Evolutionary conservation across 1,140 invertebrate genomes (phyloP).

Genomic region (Thaumetopoea pityocampa): DNA sequence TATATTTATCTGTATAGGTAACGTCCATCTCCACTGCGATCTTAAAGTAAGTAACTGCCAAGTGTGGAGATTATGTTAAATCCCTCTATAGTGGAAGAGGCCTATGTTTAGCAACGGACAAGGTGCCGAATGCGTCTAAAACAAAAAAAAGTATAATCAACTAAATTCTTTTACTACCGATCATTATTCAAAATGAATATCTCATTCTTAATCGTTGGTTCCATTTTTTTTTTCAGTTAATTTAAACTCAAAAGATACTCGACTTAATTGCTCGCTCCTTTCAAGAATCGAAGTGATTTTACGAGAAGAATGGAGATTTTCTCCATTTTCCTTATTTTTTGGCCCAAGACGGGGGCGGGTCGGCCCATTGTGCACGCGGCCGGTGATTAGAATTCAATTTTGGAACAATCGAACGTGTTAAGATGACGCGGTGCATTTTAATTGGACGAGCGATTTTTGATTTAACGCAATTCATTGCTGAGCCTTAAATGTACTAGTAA

Average conservation of each 20-base stretch:
- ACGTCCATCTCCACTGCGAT: too few species aligned
- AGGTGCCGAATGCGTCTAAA: background rate
- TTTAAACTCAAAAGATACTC: conserved; percentile 75
- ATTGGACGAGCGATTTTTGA: conserved; percentile 60
- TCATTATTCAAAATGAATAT: too few species aligned
- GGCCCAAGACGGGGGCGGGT: conserved; percentile 35
- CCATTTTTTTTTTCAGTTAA: conserved; percentile 68
- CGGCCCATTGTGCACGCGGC: conserved; percentile 63
- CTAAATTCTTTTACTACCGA: too few species aligned
- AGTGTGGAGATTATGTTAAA: too few species aligned
- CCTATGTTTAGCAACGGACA: conserved; percentile 3
- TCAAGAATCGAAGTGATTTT: conserved; percentile 60
- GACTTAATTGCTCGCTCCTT: conserved; percentile 71
- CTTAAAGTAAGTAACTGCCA: too few species aligned
- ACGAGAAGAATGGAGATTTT: conserved; percentile 52
- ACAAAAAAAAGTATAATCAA: conserved; percentile 2
- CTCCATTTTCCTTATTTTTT: conserved; percentile 68
- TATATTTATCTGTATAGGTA: too few species aligned
- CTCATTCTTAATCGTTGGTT: conserved; percentile 14
- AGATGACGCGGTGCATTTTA: conserved; percentile 67
- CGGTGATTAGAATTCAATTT: conserved; percentile 75
- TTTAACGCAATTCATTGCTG: conserved; percentile 5
- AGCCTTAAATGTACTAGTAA: too few species aligned
- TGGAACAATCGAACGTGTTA: conserved; percentile 59
- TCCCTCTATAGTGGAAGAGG: too few species aligned